phyloP scores from a whole-genome alignment of 2,113 vertebrate species.

The Paramisgurnus dabryanus region DNA sequence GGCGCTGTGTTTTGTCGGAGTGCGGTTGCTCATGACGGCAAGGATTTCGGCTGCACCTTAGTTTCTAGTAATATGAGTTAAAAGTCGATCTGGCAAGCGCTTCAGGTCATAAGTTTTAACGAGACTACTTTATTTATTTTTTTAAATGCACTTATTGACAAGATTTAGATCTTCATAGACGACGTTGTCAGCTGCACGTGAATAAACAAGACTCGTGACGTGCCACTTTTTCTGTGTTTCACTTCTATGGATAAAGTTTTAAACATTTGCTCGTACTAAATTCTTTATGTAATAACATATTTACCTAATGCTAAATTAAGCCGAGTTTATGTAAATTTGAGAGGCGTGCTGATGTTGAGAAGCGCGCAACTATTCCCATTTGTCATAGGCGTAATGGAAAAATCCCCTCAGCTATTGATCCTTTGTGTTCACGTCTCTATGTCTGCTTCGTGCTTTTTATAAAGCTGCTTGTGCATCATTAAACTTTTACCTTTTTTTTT shows the following conservation, averaged over 20 bases:
- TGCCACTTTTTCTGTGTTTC: too few relatives aligned
- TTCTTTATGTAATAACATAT: too few relatives aligned
- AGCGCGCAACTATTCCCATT: not conserved
- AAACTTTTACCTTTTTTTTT: not conserved
- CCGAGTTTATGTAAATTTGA: not conserved
- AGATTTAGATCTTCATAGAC: not conserved
- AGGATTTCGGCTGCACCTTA: not conserved
- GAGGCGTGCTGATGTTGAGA: not conserved
- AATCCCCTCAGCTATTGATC: conserved; percentile 24
- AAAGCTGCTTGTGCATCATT: not conserved
- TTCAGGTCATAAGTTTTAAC: not conserved
- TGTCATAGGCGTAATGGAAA: conserved; percentile 29
- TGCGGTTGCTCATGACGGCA: too few relatives aligned
- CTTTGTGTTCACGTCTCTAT: conserved; percentile 4
- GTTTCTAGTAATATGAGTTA: not conserved
- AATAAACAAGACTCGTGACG: too few relatives aligned
- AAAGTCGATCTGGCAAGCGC: not conserved
- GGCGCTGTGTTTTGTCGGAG: not conserved
- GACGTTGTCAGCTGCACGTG: too few relatives aligned
- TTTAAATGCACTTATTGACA: not conserved
- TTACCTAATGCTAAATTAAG: too few relatives aligned
- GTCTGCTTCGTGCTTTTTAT: not conserved
- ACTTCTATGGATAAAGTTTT: too few relatives aligned
- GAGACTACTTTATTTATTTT: not conserved
- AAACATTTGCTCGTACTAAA: too few relatives aligned